Evolutionary conservation across 1,140 invertebrate genomes (phyloP).

Genomic region (Ephestia elutella): DNA sequence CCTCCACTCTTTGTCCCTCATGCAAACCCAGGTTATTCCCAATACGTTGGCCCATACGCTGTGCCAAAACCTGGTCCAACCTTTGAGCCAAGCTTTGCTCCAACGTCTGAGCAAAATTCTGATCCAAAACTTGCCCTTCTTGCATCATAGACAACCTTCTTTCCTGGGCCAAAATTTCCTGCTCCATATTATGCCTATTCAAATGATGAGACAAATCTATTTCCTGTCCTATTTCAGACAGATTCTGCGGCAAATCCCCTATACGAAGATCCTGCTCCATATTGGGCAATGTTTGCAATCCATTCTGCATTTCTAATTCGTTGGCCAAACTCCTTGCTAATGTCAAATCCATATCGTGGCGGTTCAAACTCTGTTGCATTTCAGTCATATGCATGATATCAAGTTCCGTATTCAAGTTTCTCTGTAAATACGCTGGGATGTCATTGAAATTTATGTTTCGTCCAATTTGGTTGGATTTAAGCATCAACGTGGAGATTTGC

Average conservation of each 20-base stretch:
- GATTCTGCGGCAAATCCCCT: constrained; percentile 36
- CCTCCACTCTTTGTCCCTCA: constrained; percentile 35
- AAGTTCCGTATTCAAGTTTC: constrained; percentile 37
- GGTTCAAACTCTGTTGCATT: constrained; percentile 38
- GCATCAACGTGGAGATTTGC: constrained; percentile 62
- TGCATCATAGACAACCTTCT: background rate
- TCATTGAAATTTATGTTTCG: constrained; percentile 51
- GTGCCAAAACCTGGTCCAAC: constrained; percentile 28
- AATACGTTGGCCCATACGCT: constrained; percentile 24
- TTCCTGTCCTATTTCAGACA: constrained; percentile 32
- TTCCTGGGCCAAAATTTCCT: constrained; percentile 26
- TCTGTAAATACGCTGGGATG: constrained; percentile 39
- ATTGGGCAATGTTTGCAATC: constrained; percentile 37
- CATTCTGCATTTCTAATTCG: constrained; percentile 53
- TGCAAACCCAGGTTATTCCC: constrained; percentile 18
- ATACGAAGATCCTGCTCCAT: constrained; percentile 38
- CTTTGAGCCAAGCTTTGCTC: constrained; percentile 28
- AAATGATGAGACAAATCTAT: constrained; percentile 44
- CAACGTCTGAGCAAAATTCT: constrained; percentile 31
- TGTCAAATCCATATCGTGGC: constrained; percentile 44
- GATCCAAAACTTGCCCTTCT: constrained; percentile 29
- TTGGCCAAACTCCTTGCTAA: constrained; percentile 33
- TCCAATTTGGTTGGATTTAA: constrained; percentile 52
- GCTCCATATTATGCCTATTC: constrained; percentile 36
- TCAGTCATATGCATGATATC: constrained; percentile 38